A percentile compares a stretch with the other conserved stretches of the same genome.
These are phyloP conservation scores for Tetramorium alpestre DNA, from an alignment of 1,140 invertebrate species.

Conservation along the genomic window DNA sequence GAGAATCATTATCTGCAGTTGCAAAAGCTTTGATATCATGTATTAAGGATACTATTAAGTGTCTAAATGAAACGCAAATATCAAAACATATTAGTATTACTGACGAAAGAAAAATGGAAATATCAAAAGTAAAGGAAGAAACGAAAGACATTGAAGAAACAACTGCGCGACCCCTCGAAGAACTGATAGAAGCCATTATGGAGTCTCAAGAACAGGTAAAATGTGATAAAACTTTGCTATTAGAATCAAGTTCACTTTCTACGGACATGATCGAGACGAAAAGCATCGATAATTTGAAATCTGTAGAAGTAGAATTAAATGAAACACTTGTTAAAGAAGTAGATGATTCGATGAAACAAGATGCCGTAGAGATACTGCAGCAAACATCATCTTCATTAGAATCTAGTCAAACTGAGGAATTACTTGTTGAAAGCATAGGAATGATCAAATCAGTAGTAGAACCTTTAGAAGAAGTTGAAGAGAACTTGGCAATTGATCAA, in stretches of 20 bases:
- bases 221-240: conserved; percentile 1
- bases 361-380: not conserved
- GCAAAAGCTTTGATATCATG: not conserved
- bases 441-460: not conserved
- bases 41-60: conserved; percentile 31
- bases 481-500: conserved; percentile 11
- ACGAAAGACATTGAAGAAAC: conserved; percentile 70
- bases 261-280: not conserved
- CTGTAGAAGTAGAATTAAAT: not conserved
- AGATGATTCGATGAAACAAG: not conserved
- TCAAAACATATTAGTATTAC: conserved; percentile 1
- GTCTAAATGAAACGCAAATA: not conserved
- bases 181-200: conserved; percentile 77
- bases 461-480: not conserved
- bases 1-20: not conserved
- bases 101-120: conserved; percentile 19
- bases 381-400: not conserved
- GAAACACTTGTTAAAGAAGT: not conserved
- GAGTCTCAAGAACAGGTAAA: conserved; percentile 60
- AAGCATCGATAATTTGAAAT: not conserved
- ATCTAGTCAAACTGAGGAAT: not conserved
- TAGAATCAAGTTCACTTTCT: conserved; percentile 28
- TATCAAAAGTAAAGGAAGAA: conserved; percentile 61
- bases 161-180: conserved; percentile 73
- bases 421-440: not conserved